Conservation (phyloP, 2,888 invertebrate genomes). For the Synanthedon andrenaeformis region DNA sequence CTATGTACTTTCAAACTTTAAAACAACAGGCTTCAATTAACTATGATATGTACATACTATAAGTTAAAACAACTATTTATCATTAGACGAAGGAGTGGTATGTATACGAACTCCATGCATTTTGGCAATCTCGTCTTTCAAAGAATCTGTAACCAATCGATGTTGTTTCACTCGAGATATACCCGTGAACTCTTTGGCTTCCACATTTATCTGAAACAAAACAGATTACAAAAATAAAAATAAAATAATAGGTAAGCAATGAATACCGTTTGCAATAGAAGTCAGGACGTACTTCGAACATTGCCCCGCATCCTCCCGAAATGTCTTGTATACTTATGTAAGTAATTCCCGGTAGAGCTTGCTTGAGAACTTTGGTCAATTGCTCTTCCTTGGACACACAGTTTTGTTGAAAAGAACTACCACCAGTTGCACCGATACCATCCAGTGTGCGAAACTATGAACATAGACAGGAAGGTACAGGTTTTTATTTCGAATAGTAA, state of each 20-base stretch:
- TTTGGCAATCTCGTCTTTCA: constrained; percentile 82
- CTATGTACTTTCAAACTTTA: no score
- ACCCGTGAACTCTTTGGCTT: constrained; percentile 78
- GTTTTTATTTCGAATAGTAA: constrained; percentile 1
- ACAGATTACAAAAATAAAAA: not conserved
- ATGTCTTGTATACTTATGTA: constrained; percentile 77
- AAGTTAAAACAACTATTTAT: constrained; percentile 4
- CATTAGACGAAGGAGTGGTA: constrained; percentile 65
- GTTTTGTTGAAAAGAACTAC: constrained; percentile 36
- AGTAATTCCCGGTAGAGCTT: constrained; percentile 73
- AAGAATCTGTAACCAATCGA: constrained; percentile 76
- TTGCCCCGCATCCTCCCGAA: constrained; percentile 85
- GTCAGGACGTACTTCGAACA: constrained; percentile 75
- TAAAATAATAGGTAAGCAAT: no score
- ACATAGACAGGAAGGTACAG: not conserved
- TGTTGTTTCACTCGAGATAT: constrained; percentile 80
- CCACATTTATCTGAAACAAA: constrained; percentile 64
- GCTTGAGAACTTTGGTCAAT: constrained; percentile 36
- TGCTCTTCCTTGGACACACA: constrained; percentile 47
- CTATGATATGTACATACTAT: no score
- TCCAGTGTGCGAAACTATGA: constrained; percentile 28
- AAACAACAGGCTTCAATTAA: no score
- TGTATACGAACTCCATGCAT: constrained; percentile 88
- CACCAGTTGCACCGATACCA: constrained; percentile 7
- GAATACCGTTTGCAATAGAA: not conserved